phyloP scores from a whole-genome alignment of 2,888 invertebrate species.

The Tiphia femorata region DNA sequence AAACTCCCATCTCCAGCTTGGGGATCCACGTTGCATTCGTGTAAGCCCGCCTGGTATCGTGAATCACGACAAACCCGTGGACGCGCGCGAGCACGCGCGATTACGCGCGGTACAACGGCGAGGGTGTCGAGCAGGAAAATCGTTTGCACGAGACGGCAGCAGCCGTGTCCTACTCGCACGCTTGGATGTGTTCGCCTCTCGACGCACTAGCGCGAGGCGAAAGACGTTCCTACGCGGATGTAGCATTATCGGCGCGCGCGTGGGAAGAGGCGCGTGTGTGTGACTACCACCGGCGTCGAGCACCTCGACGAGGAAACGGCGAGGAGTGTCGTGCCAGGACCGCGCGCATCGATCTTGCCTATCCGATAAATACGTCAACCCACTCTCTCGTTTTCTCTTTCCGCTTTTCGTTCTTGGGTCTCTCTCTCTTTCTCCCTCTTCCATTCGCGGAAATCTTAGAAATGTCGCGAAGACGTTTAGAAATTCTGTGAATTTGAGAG shows the following conservation, averaged over 20 bases:
- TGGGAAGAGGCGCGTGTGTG: slow-evolving; percentile 35
- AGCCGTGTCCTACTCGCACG: slow-evolving; percentile 18
- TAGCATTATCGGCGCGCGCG: slow-evolving; percentile 44
- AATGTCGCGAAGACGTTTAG: too few species aligned
- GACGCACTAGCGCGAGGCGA: too few species aligned
- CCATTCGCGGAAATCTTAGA: too few species aligned
- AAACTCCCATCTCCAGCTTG: too few species aligned
- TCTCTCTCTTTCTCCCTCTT: background rate
- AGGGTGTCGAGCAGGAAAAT: slow-evolving; percentile 36
- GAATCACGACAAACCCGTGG: too few species aligned
- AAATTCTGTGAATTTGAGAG: too few species aligned
- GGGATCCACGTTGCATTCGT: too few species aligned
- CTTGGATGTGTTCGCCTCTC: slow-evolving; percentile 20
- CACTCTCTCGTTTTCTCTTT: background rate
- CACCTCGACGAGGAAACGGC: slow-evolving; percentile 24
- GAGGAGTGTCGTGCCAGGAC: slow-evolving; percentile 35
- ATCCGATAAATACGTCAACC: slow-evolving; percentile 46
- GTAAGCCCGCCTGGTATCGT: too few species aligned
- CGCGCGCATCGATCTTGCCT: slow-evolving; percentile 53
- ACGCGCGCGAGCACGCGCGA: too few species aligned
- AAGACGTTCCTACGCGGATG: slow-evolving; percentile 52
- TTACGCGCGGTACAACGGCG: background rate
- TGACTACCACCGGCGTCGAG: background rate
- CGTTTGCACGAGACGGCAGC: slow-evolving; percentile 33
- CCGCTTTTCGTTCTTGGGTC: slow-evolving; percentile 1